Percentiles rank a stretch among this genome's conserved stretches.
Evolutionary conservation across 2,113 vertebrate species (phyloP).

Genomic region (Ornithorhynchus anatinus): DNA sequence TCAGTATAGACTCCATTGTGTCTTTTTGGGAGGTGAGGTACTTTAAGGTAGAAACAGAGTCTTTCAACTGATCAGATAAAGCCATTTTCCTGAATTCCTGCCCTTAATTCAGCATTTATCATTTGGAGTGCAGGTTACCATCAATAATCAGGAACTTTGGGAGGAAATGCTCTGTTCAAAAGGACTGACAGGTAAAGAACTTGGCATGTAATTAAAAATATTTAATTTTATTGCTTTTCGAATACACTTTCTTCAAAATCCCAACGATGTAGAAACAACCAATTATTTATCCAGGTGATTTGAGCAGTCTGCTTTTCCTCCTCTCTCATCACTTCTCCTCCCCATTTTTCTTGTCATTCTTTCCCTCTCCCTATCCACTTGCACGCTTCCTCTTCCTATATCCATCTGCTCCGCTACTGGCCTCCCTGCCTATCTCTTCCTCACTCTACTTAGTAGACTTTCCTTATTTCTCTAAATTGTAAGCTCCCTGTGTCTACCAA

Average conservation of each 20-base stretch:
- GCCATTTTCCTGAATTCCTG: not conserved
- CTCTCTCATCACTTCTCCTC: not conserved
- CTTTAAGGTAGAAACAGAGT: not conserved
- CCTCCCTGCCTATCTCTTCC: not conserved
- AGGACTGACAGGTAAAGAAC: conserved; percentile 85
- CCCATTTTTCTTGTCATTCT: not conserved
- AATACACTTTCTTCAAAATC: not conserved
- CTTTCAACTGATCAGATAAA: not conserved
- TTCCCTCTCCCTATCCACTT: not conserved
- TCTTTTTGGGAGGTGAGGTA: not conserved
- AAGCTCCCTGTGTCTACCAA: too few species aligned
- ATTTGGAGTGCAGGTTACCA: conserved; percentile 70
- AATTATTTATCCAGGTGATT: not conserved
- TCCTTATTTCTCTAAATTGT: too few species aligned
- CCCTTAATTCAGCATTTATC: not conserved
- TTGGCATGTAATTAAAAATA: not conserved
- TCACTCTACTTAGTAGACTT: not conserved
- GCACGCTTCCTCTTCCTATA: not conserved
- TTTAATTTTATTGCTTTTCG: not conserved
- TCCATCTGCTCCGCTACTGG: not conserved
- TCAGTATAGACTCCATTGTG: not conserved
- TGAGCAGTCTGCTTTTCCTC: not conserved
- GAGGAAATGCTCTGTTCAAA: conserved; percentile 83
- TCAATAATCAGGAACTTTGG: conserved; percentile 91
- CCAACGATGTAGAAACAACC: not conserved